Evolutionary conservation across 35 echinoderm and acorn worm species (phyloP).

Genomic region (Diadema setosum): DNA sequence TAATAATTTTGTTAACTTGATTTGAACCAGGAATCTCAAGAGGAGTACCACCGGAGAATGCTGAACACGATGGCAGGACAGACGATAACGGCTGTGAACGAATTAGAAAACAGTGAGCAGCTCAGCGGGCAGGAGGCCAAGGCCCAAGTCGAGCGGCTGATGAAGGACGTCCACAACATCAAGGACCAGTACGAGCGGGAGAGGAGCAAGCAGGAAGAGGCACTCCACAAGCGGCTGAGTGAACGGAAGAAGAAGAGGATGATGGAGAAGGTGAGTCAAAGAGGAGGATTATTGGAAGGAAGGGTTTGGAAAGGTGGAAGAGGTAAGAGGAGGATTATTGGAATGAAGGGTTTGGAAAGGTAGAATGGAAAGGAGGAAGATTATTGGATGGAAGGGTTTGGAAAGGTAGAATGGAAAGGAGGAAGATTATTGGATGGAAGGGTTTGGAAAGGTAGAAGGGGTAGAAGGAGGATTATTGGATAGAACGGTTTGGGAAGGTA

Average conservation of each 20-base stretch:
- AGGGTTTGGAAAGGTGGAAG: too few relatives aligned
- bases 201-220: slow-evolving; percentile 70
- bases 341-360: too few relatives aligned
- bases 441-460: too few relatives aligned
- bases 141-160: slow-evolving; percentile 47
- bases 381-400: too few relatives aligned
- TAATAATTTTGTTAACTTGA: background rate
- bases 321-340: too few relatives aligned
- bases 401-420: too few relatives aligned
- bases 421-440: too few relatives aligned
- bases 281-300: too few relatives aligned
- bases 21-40: slow-evolving; percentile 52
- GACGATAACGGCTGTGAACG: slow-evolving; percentile 45
- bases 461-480: too few relatives aligned
- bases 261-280: slow-evolving; percentile 57
- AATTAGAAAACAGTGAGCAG: slow-evolving; percentile 59
- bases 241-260: slow-evolving; percentile 74
- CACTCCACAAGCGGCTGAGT: slow-evolving; percentile 79
- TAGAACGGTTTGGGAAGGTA: too few relatives aligned
- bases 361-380: too few relatives aligned
- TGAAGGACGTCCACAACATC: slow-evolving; percentile 50
- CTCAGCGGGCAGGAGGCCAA: slow-evolving; percentile 57
- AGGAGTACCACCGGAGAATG: slow-evolving; percentile 60
- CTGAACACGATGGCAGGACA: slow-evolving; percentile 83
- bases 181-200: slow-evolving; percentile 80